Base-by-base conservation (phyloP, 2,797 vertebrate species). In the Channallabes apus region DNA sequence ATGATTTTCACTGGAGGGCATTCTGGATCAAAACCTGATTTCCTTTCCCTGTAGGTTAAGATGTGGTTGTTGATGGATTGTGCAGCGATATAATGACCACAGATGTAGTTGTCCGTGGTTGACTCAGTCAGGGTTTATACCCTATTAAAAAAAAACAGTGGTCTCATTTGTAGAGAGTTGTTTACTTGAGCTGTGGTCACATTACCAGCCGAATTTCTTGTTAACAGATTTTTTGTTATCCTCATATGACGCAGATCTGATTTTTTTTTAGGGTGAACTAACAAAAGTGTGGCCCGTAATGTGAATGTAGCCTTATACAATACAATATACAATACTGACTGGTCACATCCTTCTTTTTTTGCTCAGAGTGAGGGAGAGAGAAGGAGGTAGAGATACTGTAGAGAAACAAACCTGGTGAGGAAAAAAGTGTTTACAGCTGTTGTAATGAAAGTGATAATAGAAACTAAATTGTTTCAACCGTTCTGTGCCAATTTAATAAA, bases 121-220 rank as follows among this genome's bases (percentile, higher is more conserved):
- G 29, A 41, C 12, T 79, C 59, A 32, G 24, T 41, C 22, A 62
- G 27, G 32, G n/a, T n/a, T 62, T 79, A 79, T 41, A 79, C 1
- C 32, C 58, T 79, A 61, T 79, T 79, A n/a, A 79, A 79, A 75
- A 64, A 75, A 78, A 5, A 20, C 9, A 38, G 58, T 61, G 58
- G 29, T 78, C 22, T 61, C 4, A 38, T 61, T 38, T 38, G 56
- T 61, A 61, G 56, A 61, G 4, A 61, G 32, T 4, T 35, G 75
- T 59, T 77, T 17, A 22, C 75, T 6, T 77, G 73, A 51, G 46
- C 51, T 54, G 51, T 54, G 51, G 51, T 54, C 51, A 14, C 51
- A 54, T 54, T 54, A 54, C 51, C 51, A 54, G 51, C 12, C n/a
- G n/a, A n/a, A n/a, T n/a, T n/a, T n/a, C n/a, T n/a, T n/a, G n/a